phyloP scores from a whole-genome alignment of 2,113 vertebrate species.

The Pica pica region DNA sequence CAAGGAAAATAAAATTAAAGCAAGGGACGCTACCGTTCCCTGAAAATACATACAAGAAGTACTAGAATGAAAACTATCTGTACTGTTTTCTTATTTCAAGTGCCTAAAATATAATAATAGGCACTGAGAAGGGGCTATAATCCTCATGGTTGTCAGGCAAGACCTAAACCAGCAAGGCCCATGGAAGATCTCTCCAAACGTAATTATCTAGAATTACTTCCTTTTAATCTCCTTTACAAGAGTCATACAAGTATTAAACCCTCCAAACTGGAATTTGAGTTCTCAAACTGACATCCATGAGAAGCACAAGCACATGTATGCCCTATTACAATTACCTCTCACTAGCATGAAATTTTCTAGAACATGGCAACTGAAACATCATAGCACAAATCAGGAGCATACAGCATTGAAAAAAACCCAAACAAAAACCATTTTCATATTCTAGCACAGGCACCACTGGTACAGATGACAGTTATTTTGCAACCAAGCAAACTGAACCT shows the following conservation, averaged over 20 bases:
- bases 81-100: neutral
- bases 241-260: neutral
- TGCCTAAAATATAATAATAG: neutral
- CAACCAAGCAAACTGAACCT: conserved; percentile 20
- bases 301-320: neutral
- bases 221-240: neutral
- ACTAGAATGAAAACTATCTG: neutral
- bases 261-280: neutral
- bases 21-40: neutral
- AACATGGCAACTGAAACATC: neutral
- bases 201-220: neutral
- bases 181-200: neutral
- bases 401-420: neutral
- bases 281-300: neutral
- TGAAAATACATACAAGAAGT: neutral
- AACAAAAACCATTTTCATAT: neutral
- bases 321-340: neutral
- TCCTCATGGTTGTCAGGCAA: neutral
- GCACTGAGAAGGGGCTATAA: neutral
- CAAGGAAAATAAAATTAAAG: neutral
- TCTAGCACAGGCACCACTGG: neutral
- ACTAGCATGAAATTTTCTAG: neutral
- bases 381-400: neutral
- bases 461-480: neutral
- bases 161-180: neutral